These are phyloP conservation scores for Dascyllus trimaculatus DNA, from an alignment of 2,113 vertebrate species.

Conservation along the genomic window DNA sequence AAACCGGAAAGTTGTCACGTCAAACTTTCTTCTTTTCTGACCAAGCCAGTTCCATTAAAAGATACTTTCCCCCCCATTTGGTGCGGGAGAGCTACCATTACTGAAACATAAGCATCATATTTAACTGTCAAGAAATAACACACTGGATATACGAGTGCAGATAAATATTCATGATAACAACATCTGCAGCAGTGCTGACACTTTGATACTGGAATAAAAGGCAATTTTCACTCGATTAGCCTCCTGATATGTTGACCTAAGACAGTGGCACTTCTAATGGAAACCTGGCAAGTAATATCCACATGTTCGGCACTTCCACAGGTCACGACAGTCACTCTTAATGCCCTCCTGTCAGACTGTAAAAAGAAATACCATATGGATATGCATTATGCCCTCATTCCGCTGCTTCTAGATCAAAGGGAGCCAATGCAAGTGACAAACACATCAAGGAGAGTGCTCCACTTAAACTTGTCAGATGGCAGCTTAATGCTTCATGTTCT, in stretches of 20 bases:
- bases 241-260: not conserved
- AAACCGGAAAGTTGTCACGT: no score
- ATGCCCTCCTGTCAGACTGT: not conserved
- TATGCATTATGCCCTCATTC: not conserved
- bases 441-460: not conserved
- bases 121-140: no score
- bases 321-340: not conserved
- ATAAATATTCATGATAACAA: not conserved
- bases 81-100: no score
- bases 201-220: conserved; percentile 6
- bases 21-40: no score
- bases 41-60: no score
- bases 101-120: no score
- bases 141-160: no score
- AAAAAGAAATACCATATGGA: not conserved
- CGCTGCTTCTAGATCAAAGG: not conserved
- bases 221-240: conserved; percentile 4
- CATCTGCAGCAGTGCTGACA: not conserved
- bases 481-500: not conserved
- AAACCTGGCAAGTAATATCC: not conserved
- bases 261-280: not conserved
- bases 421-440: conserved; percentile 7
- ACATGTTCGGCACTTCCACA: not conserved
- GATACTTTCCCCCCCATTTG: no score
- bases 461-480: conserved; percentile 1